Evolutionary conservation across 2,888 invertebrate species (phyloP).

Genomic region (Monoplex corrugatus): DNA sequence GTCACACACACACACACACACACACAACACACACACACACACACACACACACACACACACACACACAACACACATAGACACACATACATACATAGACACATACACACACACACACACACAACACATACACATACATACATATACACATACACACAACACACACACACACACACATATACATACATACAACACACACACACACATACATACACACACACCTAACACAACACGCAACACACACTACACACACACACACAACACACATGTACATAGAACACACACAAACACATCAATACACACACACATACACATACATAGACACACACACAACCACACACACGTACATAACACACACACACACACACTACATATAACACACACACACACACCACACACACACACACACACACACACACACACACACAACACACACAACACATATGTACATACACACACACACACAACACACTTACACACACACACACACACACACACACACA

Average conservation of each 20-base stretch:
- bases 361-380: background rate
- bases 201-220: background rate
- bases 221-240: background rate
- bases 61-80: too few species aligned
- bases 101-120: background rate
- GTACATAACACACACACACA: background rate
- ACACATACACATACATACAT: background rate
- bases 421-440: too few species aligned
- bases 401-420: background rate
- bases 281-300: background rate
- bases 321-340: conserved; percentile 7
- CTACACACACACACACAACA: background rate
- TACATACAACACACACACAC: background rate
- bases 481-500: background rate
- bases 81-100: too few species aligned
- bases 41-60: background rate
- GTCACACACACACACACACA: background rate
- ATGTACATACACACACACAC: background rate
- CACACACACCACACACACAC: background rate
- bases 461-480: background rate
- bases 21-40: too few species aligned
- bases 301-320: background rate
- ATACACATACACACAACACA: too few species aligned
- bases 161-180: background rate
- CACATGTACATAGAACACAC: conserved; percentile 5